Conservation (phyloP, 2,888 invertebrate genomes). For the Steinernema carpocapsae region DNA sequence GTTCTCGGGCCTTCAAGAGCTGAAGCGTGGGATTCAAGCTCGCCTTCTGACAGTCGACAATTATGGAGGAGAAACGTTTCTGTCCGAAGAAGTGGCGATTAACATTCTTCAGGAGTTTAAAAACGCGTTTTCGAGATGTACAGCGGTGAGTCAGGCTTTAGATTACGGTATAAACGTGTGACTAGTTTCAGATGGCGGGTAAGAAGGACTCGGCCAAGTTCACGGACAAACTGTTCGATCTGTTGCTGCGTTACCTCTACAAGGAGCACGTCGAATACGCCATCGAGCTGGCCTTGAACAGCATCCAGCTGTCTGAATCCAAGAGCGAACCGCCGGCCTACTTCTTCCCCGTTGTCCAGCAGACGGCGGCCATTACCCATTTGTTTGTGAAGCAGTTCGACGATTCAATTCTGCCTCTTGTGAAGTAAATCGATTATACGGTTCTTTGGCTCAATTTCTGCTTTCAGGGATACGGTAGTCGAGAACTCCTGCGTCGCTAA, state of each 20-base stretch:
- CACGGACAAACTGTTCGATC: slow-evolving; percentile 78
- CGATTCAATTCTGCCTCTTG: slow-evolving; percentile 85
- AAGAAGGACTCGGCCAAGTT: slow-evolving; percentile 80
- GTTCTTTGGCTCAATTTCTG: background rate
- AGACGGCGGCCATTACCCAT: slow-evolving; percentile 89
- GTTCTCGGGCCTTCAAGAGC: slow-evolving; percentile 80
- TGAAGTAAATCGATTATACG: slow-evolving; percentile 76
- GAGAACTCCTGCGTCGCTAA: slow-evolving; percentile 86
- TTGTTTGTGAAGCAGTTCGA: slow-evolving; percentile 90
- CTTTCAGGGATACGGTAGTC: slow-evolving; percentile 81
- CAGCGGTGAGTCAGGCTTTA: slow-evolving; percentile 73
- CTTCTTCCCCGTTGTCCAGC: slow-evolving; percentile 86
- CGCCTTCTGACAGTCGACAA: slow-evolving; percentile 91
- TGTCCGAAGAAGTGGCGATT: slow-evolving; percentile 91
- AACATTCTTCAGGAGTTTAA: slow-evolving; percentile 84
- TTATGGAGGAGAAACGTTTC: slow-evolving; percentile 91
- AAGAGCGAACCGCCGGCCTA: slow-evolving; percentile 86
- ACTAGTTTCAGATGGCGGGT: slow-evolving; percentile 79
- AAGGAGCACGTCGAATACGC: slow-evolving; percentile 95
- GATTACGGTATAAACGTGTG: slow-evolving; percentile 36
- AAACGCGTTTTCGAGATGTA: slow-evolving; percentile 78
- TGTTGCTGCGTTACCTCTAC: slow-evolving; percentile 82
- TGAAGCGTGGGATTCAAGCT: slow-evolving; percentile 89
- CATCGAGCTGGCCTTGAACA: slow-evolving; percentile 84
- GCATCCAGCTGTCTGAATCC: slow-evolving; percentile 76